Base-by-base conservation (phyloP, 2,113 vertebrate genomes). In the Condylura cristata region DNA sequence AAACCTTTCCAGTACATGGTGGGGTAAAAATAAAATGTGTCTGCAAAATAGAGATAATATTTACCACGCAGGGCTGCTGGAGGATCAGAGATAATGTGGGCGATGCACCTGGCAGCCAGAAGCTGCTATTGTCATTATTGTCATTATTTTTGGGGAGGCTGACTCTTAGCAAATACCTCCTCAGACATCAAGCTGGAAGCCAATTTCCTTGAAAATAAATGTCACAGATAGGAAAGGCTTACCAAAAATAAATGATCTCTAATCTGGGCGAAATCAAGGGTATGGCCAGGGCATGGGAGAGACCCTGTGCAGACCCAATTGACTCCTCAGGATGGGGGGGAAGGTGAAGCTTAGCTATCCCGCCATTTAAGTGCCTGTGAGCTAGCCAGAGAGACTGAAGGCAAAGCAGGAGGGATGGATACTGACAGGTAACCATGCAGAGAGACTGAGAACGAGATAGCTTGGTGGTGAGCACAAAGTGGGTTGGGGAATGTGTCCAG, bases 201-300 rank as follows among this genome's bases (percentile, higher is more conserved):
- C 91, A 97, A 95, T 96, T 95, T 96, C 96, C 89, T 89, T 80
- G 79, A 89, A 95, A 95, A 93, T 96, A 94, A 97, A 95, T 90
- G 83, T 86, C 95, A 95, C 86, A 48, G 74, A 92, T 89, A 51
- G 34, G 53, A 94, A 95, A 96, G 65, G 86, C 89, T 92, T 93
- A 90, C 85, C 16, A 44, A 83, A 96, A 95, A 86, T 72, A 85
- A 85, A 95, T 84, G 41, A 41, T 44, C 44, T 95, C 82, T 81
- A 22, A 86, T 89, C 70, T 11, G 83, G 65, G 71, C 18, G 34
- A 53, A 65, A 84, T 34, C 71, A 61, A 51, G 28, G 58, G 12
- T 32, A 53, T 2, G 0, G 9, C 60, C 37, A 79, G 44, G 60
- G 20, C 30, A 5, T 1, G 0, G 22, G 28, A 80, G 12, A 48